A percentile compares a stretch with the other conserved stretches of the same genome.
phyloP scores from a whole-genome alignment of 2,888 invertebrate genomes.

The Pemphredon lugubris region DNA sequence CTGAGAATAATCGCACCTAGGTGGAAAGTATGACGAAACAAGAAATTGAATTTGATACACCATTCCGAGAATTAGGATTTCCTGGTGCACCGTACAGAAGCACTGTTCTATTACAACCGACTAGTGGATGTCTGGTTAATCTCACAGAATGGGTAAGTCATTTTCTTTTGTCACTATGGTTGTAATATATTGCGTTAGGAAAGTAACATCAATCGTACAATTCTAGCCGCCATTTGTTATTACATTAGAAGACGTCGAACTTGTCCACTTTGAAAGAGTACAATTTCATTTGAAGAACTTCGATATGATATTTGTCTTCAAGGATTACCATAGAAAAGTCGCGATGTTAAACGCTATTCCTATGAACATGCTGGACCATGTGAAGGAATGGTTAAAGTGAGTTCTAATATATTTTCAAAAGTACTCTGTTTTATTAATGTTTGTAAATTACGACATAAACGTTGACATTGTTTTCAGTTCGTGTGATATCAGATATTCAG shows the following conservation, averaged over 20 bases:
- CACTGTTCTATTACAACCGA: conserved; percentile 97
- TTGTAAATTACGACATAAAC: not conserved
- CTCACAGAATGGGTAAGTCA: conserved; percentile 94
- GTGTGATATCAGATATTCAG: conserved; percentile 97
- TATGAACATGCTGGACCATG: conserved; percentile 99
- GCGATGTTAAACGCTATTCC: conserved; percentile 99
- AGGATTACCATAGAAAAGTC: conserved; percentile 96
- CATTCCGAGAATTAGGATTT: conserved; percentile 98
- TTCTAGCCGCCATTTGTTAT: conserved; percentile 97
- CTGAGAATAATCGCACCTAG: conserved; percentile 67
- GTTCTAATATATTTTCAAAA: conserved; percentile 77
- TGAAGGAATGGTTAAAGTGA: conserved; percentile 99
- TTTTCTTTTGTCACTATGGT: not conserved
- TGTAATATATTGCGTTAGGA: not conserved
- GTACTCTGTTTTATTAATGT: not conserved
- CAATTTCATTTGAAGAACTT: conserved; percentile 99
- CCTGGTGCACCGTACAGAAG: conserved; percentile 98
- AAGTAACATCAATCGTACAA: conserved; percentile 7
- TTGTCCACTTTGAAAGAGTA: conserved; percentile 99
- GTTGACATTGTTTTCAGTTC: conserved; percentile 84
- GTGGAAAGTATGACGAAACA: conserved; percentile 97
- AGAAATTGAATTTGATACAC: conserved; percentile 98
- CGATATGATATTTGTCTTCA: conserved; percentile 99
- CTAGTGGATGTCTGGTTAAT: conserved; percentile 98
- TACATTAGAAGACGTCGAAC: conserved; percentile 97